Evolutionary conservation across 2,888 invertebrate genomes (phyloP), one percentile per base, ranked within the genome.

Genomic region (Lycocerus yunnanus): DNA sequence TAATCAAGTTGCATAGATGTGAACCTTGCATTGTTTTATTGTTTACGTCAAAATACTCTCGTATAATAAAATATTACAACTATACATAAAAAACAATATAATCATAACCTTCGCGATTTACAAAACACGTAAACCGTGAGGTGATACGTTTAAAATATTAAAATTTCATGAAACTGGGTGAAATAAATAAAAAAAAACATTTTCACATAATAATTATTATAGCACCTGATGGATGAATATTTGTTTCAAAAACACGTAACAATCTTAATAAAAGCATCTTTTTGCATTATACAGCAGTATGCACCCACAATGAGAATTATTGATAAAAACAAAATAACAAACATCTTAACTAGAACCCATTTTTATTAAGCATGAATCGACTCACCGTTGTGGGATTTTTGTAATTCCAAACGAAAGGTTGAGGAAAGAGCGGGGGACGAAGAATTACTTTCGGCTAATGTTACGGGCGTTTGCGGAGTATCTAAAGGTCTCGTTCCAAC

Each of bases 401-500:
- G 85, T 68, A 87, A 88, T 81, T 91, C 91, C 81, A 91, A 88
- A 73, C 85, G 85, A 66, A 87, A 88, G 81, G 89, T 90, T 18
- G 77, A 77, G 60, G 80, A 69, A 68, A 84, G 83, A 79, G 59
- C 82, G 11, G 84, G 83, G 59, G 85, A 84, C 72, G 84, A 82
- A 76, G 84, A 83, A 75, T 86, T 85, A 78, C 85, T 86, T 77
- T 86, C 86, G 18, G 85, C 83, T 18, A 87, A 78, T 24, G 85
- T 84, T 14, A 85, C 80, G 58, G 95, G 95, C 76, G 95, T 95
- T 87, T 95, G 94, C 15, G 96, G 96, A 66, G 95, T 94, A 82
- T 95, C 95, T 84, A 95, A 88, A 3, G 95, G 96, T 83, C 94
- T 93, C 82, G 93, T 94, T 82, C 94, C 94, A 76, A 95, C 94